Evolutionary conservation across 1,140 invertebrate genomes (phyloP), one percentile per base, ranked within the genome.

Genomic region (Paramacrobiotus metropolitanus): DNA sequence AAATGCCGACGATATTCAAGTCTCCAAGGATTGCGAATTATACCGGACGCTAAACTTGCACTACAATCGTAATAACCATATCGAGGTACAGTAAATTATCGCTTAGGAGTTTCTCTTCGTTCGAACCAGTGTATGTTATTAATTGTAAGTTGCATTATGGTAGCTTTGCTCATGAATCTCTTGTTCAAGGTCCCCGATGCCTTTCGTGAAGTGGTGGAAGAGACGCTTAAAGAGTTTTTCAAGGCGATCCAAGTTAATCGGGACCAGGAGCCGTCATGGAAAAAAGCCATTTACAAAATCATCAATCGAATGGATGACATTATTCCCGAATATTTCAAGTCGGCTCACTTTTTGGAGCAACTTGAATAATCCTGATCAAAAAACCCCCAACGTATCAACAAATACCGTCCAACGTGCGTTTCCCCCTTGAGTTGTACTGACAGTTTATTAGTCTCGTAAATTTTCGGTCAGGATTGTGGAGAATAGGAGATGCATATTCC

Each of bases 31-130:
- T 74, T 93, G 88, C 60, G 94, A 99, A 77, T 82, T 99, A 65
- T 94, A 95, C 78, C 81, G 93, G 70, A 87, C 93, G 66, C 82
- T 99, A 67, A 98, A 98, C 76, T 81, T 96, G 64, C 95, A 99
- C 75, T 99, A 99, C 80, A 99, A 99, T 79, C 81, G 93, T 75
- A 98, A 98, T 78, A 98, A 98, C 80, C 93, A 98, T 80, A 93
- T 98, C 78, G 90, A 97, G 86, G 94, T 98, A 81, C 70, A 72
- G n/a, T n/a, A n/a, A n/a, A 80, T 76, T 59, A 15, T 64, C 66
- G 44, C 30, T 65, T 59, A 61, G n/a, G 20, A 21, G 28, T n/a
- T 48, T 28, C 44, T 62, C 30, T 24, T 24, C 40, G 59, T 30
- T 40, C 31, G 59, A 31, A 21, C 21, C n/a, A n/a, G 34, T 9